These are phyloP conservation scores for Caretta caretta DNA, from an alignment of 2,113 vertebrate species.

Conservation along the genomic window DNA sequence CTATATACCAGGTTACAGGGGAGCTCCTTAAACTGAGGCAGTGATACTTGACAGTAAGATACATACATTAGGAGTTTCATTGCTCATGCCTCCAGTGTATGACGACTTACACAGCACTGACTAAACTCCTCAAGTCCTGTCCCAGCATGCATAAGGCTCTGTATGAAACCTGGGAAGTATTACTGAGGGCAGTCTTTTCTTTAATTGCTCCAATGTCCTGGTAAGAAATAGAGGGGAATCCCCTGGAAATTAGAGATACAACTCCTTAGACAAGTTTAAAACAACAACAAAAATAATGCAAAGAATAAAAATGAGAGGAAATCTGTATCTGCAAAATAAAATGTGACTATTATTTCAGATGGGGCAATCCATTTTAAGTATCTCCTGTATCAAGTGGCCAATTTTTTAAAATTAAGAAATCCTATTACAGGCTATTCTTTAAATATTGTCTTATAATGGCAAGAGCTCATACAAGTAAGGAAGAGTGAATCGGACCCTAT, in stretches of 20 bases:
- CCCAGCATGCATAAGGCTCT: neutral
- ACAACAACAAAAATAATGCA: neutral
- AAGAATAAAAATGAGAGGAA: neutral
- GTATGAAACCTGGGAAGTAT: neutral
- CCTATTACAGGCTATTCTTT: neutral
- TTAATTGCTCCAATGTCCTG: neutral
- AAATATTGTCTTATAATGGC: slow-evolving; percentile 3
- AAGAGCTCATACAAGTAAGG: neutral
- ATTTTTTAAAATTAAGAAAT: neutral
- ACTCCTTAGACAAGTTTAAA: neutral
- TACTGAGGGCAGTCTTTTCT: neutral
- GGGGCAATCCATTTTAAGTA: neutral
- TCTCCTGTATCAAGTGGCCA: neutral
- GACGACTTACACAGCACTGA: neutral
- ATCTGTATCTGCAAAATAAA: neutral
- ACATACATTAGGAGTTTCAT: neutral
- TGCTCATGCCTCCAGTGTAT: neutral
- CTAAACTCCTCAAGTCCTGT: neutral
- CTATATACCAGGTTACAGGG: neutral
- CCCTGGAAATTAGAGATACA: neutral
- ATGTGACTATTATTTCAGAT: neutral
- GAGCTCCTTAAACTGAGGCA: neutral
- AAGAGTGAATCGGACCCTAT: neutral
- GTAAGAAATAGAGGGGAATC: neutral
- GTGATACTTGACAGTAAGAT: neutral